A percentile compares a stretch with the other conserved stretches of the same genome.
These are phyloP conservation scores for Nannobrachium achirus DNA, from an alignment of 2,113 vertebrate genomes.

Conservation along the genomic window DNA sequence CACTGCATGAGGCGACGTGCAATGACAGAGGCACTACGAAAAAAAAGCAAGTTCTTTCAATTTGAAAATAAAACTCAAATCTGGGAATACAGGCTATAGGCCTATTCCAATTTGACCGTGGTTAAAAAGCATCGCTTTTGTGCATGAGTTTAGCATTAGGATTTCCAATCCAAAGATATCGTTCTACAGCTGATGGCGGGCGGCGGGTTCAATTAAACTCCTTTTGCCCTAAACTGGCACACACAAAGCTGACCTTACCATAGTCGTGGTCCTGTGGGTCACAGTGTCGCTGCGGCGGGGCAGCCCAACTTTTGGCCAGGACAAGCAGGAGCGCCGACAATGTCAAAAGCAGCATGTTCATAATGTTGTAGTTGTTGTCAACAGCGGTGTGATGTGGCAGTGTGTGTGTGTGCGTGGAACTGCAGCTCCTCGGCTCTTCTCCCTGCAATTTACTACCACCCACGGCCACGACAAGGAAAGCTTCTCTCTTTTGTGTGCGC, in stretches of 20 bases:
- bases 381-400: constrained; percentile 84
- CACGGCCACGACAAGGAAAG: constrained; percentile 22
- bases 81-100: too few species aligned
- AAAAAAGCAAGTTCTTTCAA: too few species aligned
- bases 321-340: constrained; percentile 50
- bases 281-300: constrained; percentile 70
- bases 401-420: constrained; percentile 9
- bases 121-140: too few species aligned
- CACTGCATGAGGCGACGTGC: too few species aligned
- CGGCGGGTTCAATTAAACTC: too few species aligned
- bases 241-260: constrained; percentile 75
- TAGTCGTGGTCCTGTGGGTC: constrained; percentile 69
- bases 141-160: too few species aligned
- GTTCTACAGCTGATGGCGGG: too few species aligned
- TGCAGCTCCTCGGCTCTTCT: constrained; percentile 10
- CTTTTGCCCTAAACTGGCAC: too few species aligned
- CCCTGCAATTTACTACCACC: constrained; percentile 50
- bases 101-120: too few species aligned
- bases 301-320: constrained; percentile 51
- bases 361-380: constrained; percentile 33
- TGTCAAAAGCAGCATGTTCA: constrained; percentile 70
- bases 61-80: too few species aligned
- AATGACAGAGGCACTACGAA: too few species aligned
- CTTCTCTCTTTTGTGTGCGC: constrained; percentile 62
- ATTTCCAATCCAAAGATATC: too few species aligned